Evolutionary conservation across 2,797 vertebrate species (phyloP), one percentile per base, ranked within the genome.

Genomic region (Loris lydekkerianus): DNA sequence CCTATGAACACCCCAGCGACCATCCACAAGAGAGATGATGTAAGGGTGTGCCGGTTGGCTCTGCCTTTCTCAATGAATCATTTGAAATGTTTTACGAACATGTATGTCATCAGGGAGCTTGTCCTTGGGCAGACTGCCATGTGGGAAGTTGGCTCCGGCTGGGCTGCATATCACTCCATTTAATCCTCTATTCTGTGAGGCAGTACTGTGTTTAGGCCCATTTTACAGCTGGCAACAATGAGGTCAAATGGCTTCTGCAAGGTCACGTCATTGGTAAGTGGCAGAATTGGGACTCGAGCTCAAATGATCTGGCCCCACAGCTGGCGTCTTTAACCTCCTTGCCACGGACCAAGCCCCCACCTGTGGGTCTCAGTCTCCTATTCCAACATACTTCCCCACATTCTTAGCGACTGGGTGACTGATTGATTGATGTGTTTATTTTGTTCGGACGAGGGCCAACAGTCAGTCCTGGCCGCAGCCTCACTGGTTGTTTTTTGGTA

Each of bases 191-290:
- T 58, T 31, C 15, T 25, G 10, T 23, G 40, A 75, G 31, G 80
- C 49, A 76, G 14, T 10, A 11, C 46, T n/a, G 2, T 29, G 27
- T 69, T 73, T 58, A 40, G 15, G 20, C 53, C 78, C 78, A 70
- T 88, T 90, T 81, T 67, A 86, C 78, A 92, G 91, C 53, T 77
- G 46, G 67, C 15, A 77, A 67, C 23, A 53, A 27, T 49, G n/a
- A 94, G 86, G 86, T 46, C 88, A 69, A n/a, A 18, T 11, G 37
- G 29, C n/a, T 18, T 2, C 86, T 17, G 15, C 29, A 75, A 70
- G 85, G 29, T 84, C 73, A 63, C 40, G 3, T 21, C 10, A 1
- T 72, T 63, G 70, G 14, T 65, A 40, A 92, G n/a, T 70, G 86
- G 53, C 81, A 75, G 78, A 60, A 34, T 49, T 84, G 67, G n/a